Evolutionary conservation across 2,113 vertebrate genomes (phyloP).

Genomic region (rat (Rattus norvegicus)): DNA sequence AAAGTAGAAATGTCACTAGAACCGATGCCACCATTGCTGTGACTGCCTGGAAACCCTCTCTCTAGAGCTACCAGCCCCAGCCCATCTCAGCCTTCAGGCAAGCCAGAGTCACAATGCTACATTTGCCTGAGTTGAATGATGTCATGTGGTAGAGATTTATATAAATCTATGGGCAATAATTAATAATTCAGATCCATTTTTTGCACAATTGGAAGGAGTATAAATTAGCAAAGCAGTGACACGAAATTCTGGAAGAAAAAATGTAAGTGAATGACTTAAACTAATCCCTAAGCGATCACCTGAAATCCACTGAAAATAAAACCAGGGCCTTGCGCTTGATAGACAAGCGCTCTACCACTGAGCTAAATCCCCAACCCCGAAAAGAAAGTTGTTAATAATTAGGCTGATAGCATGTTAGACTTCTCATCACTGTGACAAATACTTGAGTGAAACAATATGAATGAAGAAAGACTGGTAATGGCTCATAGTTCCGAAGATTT

Average conservation of each 20-base stretch:
- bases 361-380: too few species aligned
- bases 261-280: background rate
- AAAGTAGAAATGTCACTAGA: background rate
- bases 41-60: background rate
- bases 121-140: background rate
- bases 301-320: background rate
- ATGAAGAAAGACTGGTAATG: too few species aligned
- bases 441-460: background rate
- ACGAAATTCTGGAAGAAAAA: slow-evolving; percentile 42
- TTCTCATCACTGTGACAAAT: background rate
- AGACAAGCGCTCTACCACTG: too few species aligned
- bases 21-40: too few species aligned
- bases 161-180: background rate
- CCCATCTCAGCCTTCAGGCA: background rate
- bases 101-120: too few species aligned
- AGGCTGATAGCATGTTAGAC: background rate
- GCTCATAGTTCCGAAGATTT: background rate
- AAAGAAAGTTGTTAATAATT: background rate
- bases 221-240: background rate
- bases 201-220: background rate
- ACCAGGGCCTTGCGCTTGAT: too few species aligned
- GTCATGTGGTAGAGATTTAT: background rate
- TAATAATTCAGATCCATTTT: background rate
- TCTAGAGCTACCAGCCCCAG: background rate
- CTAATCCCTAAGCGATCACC: background rate